Evolutionary conservation across 2,797 vertebrate species (phyloP).

Genomic region (Martes flavigula): DNA sequence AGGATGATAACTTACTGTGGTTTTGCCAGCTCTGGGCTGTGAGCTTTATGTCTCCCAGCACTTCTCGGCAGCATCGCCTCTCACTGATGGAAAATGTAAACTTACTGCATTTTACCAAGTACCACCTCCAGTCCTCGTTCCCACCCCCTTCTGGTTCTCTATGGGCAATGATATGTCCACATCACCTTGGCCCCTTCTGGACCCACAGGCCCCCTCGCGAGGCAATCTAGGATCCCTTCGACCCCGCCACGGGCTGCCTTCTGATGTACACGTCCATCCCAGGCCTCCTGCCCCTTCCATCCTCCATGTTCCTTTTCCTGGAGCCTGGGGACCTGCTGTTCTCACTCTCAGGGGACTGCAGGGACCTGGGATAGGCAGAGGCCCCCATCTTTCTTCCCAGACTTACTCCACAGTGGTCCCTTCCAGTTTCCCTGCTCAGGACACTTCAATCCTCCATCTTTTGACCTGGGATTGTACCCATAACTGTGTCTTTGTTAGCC

Average conservation of each 20-base stretch:
- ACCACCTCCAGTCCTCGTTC: neutral
- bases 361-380: neutral
- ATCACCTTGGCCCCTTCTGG: neutral
- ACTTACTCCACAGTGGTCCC: neutral
- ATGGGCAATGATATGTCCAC: neutral
- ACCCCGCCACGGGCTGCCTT: neutral
- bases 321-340: too few species aligned
- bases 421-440: neutral
- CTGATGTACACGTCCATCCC: neutral
- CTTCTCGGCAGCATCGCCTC: neutral
- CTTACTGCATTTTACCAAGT: neutral
- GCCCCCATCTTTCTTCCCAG: neutral
- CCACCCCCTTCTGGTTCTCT: neutral
- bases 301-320: neutral
- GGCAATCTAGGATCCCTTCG: neutral
- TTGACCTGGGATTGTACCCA: neutral
- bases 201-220: neutral
- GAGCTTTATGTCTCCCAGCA: neutral
- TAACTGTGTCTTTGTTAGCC: neutral
- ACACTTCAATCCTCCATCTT: neutral
- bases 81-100: neutral
- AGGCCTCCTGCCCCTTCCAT: neutral
- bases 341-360: neutral
- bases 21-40: neutral
- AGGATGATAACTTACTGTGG: too few species aligned